phyloP scores from a whole-genome alignment of 2,113 vertebrate genomes.

The Saguinus midas region DNA sequence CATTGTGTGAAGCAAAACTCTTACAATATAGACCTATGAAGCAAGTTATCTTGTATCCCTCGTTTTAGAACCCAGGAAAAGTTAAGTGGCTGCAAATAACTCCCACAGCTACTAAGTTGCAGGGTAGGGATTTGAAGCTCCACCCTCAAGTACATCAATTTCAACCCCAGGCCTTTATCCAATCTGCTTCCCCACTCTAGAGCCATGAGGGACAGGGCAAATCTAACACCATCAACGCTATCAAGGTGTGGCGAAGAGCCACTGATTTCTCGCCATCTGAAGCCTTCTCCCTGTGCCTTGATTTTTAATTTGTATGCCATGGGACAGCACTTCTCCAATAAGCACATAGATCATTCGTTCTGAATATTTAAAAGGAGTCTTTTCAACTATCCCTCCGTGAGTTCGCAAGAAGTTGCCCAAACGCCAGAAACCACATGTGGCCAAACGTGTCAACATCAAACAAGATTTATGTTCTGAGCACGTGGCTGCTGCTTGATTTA shows the following conservation, averaged over 20 bases:
- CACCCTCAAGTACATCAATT: not conserved
- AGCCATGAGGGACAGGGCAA: not conserved
- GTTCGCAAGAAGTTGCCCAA: not conserved
- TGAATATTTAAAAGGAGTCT: conserved; percentile 69
- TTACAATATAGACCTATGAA: not conserved
- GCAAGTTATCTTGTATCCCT: not conserved
- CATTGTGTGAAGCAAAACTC: not conserved
- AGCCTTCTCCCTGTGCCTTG: conserved; percentile 29
- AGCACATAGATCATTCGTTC: conserved; percentile 38
- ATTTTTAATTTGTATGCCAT: conserved; percentile 71
- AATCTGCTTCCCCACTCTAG: not conserved
- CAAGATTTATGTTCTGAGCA: not conserved
- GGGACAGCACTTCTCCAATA: conserved; percentile 45
- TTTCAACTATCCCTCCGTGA: conserved; percentile 38
- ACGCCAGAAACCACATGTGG: not conserved
- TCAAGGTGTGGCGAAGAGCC: not conserved
- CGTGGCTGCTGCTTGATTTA: conserved; percentile 1
- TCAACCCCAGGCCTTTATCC: not conserved
- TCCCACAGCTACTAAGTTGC: not conserved
- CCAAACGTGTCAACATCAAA: conserved; percentile 40
- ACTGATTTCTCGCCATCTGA: not conserved
- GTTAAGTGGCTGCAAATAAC: not conserved
- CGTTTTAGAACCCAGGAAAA: not conserved
- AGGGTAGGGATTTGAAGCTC: not conserved
- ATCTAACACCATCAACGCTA: not conserved